A percentile compares a stretch with the other conserved stretches of the same genome.
Evolutionary conservation across 2,888 invertebrate species (phyloP).

Genomic region (Ligdia adustata): DNA sequence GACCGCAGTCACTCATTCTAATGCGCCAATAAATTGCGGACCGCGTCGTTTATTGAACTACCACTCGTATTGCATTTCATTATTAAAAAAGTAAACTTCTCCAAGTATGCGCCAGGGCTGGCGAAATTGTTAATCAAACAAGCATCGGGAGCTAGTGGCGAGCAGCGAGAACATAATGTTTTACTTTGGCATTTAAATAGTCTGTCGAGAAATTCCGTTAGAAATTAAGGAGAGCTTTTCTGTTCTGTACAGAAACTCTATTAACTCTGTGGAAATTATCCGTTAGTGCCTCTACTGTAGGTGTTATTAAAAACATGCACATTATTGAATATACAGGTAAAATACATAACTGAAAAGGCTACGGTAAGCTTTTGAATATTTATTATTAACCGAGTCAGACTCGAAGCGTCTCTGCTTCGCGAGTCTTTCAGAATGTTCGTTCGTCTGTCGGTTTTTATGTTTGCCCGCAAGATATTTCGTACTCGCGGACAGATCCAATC

Average conservation of each 20-base stretch:
- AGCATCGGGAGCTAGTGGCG: neutral
- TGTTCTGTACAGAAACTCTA: slow-evolving; percentile 1
- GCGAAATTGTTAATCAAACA: slow-evolving; percentile 21
- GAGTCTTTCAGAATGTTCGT: too few relatives aligned
- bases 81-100: slow-evolving; percentile 71
- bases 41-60: slow-evolving; percentile 66
- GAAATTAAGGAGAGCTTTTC: neutral
- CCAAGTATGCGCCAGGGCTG: slow-evolving; percentile 48
- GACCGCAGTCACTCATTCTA: slow-evolving; percentile 72
- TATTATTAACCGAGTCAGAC: too few relatives aligned
- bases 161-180: slow-evolving; percentile 1
- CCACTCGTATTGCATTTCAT: slow-evolving; percentile 70
- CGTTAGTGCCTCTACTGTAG: too few relatives aligned
- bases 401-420: too few relatives aligned
- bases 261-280: too few relatives aligned
- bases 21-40: slow-evolving; percentile 70
- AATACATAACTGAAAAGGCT: too few relatives aligned
- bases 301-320: too few relatives aligned
- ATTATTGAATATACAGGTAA: too few relatives aligned
- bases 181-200: slow-evolving; percentile 10
- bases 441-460: too few relatives aligned
- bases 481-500: too few relatives aligned
- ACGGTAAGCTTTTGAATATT: too few relatives aligned
- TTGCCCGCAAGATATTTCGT: too few relatives aligned
- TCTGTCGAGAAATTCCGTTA: slow-evolving; percentile 4